phyloP scores from a whole-genome alignment of 2,113 vertebrate species.

The Ifrita kowaldi region DNA sequence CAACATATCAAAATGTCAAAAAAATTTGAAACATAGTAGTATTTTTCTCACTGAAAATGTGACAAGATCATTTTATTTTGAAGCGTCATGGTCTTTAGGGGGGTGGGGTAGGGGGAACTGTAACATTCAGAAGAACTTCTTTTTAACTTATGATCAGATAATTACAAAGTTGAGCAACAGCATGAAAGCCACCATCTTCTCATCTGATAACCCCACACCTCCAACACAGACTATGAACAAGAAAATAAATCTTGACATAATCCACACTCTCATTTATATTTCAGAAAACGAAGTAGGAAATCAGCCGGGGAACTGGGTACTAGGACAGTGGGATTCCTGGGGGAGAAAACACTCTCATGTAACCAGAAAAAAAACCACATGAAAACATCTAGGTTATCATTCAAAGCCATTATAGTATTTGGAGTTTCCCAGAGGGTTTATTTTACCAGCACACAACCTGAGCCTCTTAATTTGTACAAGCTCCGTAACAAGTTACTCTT shows the following conservation, averaged over 20 bases:
- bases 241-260: background rate
- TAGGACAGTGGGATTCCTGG: background rate
- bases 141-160: background rate
- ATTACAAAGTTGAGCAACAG: background rate
- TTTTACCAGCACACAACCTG: background rate
- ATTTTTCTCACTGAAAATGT: background rate
- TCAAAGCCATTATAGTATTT: background rate
- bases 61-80: background rate
- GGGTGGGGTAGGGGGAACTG: fast-evolving
- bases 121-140: background rate
- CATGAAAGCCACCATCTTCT: background rate
- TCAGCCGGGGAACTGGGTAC: background rate
- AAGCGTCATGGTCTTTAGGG: background rate
- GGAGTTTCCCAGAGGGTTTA: background rate
- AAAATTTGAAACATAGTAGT: background rate
- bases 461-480: background rate
- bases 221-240: background rate
- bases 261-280: background rate
- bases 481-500: background rate
- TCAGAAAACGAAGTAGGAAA: background rate
- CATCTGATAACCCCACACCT: background rate
- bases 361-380: background rate
- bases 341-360: background rate
- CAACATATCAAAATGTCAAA: background rate
- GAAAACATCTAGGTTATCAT: background rate